phyloP scores from a whole-genome alignment of 92 coral and sea anemone genomes.

The Parazoanthus atlanticus region DNA sequence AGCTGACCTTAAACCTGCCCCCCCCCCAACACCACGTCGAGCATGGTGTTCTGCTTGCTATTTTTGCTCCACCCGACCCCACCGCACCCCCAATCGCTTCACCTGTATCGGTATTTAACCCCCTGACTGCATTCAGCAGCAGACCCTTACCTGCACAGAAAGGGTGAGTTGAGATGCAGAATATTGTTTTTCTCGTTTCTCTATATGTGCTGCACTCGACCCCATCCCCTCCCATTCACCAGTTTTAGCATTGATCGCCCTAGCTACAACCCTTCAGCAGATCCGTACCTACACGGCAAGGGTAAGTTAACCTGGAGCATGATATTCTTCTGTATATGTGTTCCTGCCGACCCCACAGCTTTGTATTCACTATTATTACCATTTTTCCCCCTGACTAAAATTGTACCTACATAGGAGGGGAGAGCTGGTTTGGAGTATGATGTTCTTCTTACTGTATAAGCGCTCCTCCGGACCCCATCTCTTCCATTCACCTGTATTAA shows the following conservation, averaged over 20 bases:
- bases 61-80: too few species aligned
- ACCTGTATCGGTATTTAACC: too few species aligned
- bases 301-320: not conserved
- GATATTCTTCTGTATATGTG: not conserved
- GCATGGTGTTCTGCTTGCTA: too few species aligned
- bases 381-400: not conserved
- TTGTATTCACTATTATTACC: too few species aligned
- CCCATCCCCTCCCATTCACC: not conserved
- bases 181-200: too few species aligned
- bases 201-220: too few species aligned
- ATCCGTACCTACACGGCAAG: not conserved
- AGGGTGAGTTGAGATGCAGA: constrained; percentile 79
- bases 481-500: not conserved
- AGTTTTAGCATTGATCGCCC: not conserved
- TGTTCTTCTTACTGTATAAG: constrained; percentile 89
- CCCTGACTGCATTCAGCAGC: too few species aligned
- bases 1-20: too few species aligned
- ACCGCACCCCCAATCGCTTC: too few species aligned
- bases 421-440: constrained; percentile 76
- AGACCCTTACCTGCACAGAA: constrained; percentile 40
- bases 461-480: constrained; percentile 75
- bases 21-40: too few species aligned
- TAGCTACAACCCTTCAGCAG: too few species aligned
- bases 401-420: constrained; percentile 86
- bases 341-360: too few species aligned